Conservation (phyloP, 2,888 invertebrate genomes). For the Crematogaster levior region DNA sequence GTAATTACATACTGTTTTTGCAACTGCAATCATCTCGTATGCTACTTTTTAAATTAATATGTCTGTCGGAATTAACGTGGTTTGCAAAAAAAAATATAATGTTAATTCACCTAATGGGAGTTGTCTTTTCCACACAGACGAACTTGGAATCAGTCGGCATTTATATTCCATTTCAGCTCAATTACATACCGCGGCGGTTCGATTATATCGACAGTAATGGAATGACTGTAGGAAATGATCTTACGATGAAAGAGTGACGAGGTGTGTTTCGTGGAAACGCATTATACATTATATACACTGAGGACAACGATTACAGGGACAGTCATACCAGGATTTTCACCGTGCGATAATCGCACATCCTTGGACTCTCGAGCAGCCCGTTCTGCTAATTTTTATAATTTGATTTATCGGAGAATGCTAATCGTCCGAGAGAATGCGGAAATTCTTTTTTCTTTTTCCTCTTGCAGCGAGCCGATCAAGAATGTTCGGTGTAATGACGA, state of each 20-base stretch:
- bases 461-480: neutral
- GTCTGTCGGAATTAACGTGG: neutral
- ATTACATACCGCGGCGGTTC: conserved; percentile 22
- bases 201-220: conserved; percentile 50
- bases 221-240: conserved; percentile 52
- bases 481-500: neutral
- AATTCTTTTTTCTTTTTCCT: conserved; percentile 38
- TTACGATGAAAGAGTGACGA: conserved; percentile 49
- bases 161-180: conserved; percentile 47
- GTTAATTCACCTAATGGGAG: conserved; percentile 4
- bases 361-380: conserved; percentile 51
- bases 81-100: neutral
- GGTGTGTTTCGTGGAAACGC: conserved; percentile 56
- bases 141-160: conserved; percentile 23
- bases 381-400: conserved; percentile 33
- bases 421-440: conserved; percentile 70
- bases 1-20: neutral
- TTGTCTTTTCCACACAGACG: neutral
- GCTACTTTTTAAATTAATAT: conserved; percentile 7
- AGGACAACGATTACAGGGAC: conserved; percentile 58
- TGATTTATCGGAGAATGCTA: conserved; percentile 56
- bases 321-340: conserved; percentile 53
- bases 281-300: conserved; percentile 38
- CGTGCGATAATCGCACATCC: conserved; percentile 48
- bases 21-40: neutral